A percentile compares a stretch with the other conserved stretches of the same genome.
These are phyloP conservation scores for Thymelicus sylvestris DNA, from an alignment of 2,888 invertebrate genomes.

Conservation along the genomic window DNA sequence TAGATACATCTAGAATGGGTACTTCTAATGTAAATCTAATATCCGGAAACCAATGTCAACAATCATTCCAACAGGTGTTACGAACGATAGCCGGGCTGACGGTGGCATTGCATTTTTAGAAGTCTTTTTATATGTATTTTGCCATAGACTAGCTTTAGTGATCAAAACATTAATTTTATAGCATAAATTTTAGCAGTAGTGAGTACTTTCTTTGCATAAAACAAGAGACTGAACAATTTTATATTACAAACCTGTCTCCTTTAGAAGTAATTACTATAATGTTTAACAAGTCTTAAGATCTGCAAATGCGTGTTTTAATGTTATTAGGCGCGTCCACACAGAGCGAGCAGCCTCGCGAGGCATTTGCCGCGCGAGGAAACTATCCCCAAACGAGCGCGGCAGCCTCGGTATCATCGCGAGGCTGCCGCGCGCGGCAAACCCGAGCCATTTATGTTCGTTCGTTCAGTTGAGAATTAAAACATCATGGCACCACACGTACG, in stretches of 20 bases:
- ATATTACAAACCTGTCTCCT: constrained; percentile 31
- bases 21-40: constrained; percentile 24
- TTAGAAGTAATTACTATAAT: constrained; percentile 16
- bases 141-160: constrained; percentile 23
- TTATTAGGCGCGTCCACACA: no score
- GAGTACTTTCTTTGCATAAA: constrained; percentile 28
- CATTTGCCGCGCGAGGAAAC: no score
- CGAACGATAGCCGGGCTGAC: constrained; percentile 28
- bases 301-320: constrained; percentile 23
- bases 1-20: constrained; percentile 32
- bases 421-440: no score
- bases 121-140: constrained; percentile 26
- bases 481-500: no score
- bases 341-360: no score
- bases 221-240: constrained; percentile 36
- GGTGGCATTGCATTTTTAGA: constrained; percentile 25
- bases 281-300: constrained; percentile 7
- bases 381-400: no score
- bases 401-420: no score
- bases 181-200: constrained; percentile 7
- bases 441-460: no score
- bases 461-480: no score
- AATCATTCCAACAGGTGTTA: constrained; percentile 32
- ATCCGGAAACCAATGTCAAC: constrained; percentile 21
- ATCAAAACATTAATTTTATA: neutral